Conservation (phyloP, 2,113 vertebrate genomes). For the Cynopterus brachyotis region DNA sequence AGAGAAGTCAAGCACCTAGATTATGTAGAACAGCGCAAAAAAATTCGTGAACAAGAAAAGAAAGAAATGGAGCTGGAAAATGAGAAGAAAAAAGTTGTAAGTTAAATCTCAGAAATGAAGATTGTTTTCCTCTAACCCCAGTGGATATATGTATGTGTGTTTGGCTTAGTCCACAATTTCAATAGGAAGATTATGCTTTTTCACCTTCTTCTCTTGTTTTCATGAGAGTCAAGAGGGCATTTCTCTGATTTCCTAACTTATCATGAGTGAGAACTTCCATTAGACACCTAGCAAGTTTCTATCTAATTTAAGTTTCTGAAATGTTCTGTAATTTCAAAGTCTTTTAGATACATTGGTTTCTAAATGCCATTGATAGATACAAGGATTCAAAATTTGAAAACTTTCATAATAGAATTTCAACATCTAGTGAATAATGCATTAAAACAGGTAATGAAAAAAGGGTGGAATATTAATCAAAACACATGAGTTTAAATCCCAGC, state of each 20-base stretch:
- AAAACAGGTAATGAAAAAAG: neutral
- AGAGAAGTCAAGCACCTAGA: conserved; percentile 87
- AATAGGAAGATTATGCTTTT: neutral
- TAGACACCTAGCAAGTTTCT: neutral
- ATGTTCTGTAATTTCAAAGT: neutral
- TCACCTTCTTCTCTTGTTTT: neutral
- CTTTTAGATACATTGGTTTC: neutral
- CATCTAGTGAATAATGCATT: neutral
- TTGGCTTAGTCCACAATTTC: neutral
- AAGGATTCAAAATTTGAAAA: neutral
- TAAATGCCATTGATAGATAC: neutral
- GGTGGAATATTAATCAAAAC: neutral
- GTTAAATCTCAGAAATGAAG: conserved; percentile 53
- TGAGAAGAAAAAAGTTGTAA: conserved; percentile 82
- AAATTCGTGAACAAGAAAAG: conserved; percentile 79
- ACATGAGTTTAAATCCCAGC: neutral
- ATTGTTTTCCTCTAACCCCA: neutral
- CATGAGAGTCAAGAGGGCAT: neutral
- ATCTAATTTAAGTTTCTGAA: neutral
- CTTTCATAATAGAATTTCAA: neutral
- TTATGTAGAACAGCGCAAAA: conserved; percentile 81
- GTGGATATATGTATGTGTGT: neutral
- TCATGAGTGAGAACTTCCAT: neutral
- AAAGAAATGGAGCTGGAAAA: conserved; percentile 74
- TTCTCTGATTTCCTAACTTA: neutral